Evolutionary conservation across 2,797 vertebrate genomes (phyloP).

Genomic region (Falco concolor): DNA sequence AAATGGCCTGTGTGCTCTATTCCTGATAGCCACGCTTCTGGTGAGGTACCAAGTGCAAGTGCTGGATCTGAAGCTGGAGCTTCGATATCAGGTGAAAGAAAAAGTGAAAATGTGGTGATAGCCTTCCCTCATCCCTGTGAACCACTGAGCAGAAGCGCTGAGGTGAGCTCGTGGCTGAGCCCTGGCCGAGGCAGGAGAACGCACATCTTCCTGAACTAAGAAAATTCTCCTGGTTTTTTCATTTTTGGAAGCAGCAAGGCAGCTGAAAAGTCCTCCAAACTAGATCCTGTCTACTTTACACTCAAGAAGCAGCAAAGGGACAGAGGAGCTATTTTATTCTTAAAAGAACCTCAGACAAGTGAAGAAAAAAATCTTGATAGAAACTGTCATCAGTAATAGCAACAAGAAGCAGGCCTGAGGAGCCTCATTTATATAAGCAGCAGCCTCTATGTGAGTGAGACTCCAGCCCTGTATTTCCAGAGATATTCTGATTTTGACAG

Average conservation of each 20-base stretch:
- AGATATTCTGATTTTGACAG: slow-evolving; percentile 60
- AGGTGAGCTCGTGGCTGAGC: background rate
- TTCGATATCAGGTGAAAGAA: background rate
- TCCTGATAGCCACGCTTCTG: background rate
- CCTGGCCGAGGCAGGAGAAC: background rate
- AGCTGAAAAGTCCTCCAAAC: slow-evolving; percentile 7
- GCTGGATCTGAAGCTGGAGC: background rate
- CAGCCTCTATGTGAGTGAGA: slow-evolving; percentile 30
- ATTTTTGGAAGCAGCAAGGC: background rate
- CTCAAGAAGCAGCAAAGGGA: background rate
- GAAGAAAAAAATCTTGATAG: slow-evolving; percentile 29
- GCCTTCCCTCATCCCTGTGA: background rate
- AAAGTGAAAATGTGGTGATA: background rate
- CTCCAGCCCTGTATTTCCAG: slow-evolving; percentile 1
- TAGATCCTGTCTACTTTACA: background rate
- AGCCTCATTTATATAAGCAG: slow-evolving; percentile 49
- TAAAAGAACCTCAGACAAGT: slow-evolving; percentile 11
- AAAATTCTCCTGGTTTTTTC: background rate
- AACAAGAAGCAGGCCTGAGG: slow-evolving; percentile 33
- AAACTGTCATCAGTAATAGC: slow-evolving; percentile 48
- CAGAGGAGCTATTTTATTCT: slow-evolving; percentile 18
- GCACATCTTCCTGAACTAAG: background rate
- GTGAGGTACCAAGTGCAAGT: background rate
- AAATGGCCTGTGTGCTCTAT: background rate
- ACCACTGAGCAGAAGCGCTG: background rate